Evolutionary conservation across 2,888 invertebrate genomes (phyloP).

Genomic region (Drosophila maculinotata): DNA sequence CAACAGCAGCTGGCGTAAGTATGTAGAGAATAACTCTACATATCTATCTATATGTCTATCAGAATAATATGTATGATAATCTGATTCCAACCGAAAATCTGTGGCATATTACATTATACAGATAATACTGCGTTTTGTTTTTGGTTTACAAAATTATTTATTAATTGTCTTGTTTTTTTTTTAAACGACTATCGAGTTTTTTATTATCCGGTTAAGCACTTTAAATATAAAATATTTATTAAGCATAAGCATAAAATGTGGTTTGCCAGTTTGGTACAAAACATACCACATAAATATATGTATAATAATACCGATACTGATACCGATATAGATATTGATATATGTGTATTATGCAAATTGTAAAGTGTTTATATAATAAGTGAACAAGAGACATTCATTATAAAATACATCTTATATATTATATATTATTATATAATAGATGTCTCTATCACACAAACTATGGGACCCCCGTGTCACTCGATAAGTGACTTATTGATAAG

Average conservation of each 20-base stretch:
- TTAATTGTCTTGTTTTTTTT: slow-evolving; percentile 14
- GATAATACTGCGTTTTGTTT: background rate
- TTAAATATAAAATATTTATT: slow-evolving; percentile 1
- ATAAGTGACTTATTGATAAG: slow-evolving; percentile 18
- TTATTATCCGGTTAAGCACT: slow-evolving; percentile 6
- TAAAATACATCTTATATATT: no score
- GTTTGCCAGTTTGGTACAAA: no score
- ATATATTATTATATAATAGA: no score
- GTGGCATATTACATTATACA: no score
- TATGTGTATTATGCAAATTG: slow-evolving; percentile 1
- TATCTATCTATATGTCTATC: no score
- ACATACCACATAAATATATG: background rate
- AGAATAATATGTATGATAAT: no score
- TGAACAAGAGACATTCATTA: no score
- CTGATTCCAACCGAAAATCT: no score
- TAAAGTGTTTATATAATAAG: background rate
- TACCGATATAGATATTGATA: slow-evolving; percentile 21
- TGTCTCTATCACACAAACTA: no score
- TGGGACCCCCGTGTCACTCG: background rate
- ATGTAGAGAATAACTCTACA: background rate
- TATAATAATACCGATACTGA: background rate
- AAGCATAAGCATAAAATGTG: no score
- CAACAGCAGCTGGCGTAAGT: background rate
- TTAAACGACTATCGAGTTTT: background rate
- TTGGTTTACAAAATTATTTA: slow-evolving; percentile 25